Evolutionary conservation across 2,888 invertebrate genomes (phyloP), one percentile per base, ranked within the genome.

Genomic region (Drosophila mimica): DNA sequence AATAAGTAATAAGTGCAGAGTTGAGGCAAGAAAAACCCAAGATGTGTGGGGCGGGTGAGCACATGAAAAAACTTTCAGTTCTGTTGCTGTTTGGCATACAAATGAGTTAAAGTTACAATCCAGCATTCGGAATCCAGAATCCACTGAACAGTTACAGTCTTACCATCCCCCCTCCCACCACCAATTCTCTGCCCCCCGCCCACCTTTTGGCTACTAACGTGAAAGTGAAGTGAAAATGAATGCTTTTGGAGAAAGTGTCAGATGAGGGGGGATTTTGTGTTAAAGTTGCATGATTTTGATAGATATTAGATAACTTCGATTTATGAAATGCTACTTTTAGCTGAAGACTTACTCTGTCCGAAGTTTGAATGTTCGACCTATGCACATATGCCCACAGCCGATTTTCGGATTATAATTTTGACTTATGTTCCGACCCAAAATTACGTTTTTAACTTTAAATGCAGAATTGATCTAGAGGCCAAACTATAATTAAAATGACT

Each of bases 1-100:
- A 90, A 90, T 88, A 88, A 90, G 88, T 89, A 89, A 89, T 88
- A 89, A 90, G 90, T 89, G 87, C 89, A 73, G 78, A 78, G 75
- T 61, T 68, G 70, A 59, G 72, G 74, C 74, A 70, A 71, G 62
- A 69, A 71, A 74, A 76, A 61, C 80, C 74, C 53, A 36, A 17
- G 11, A 9, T 54, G 3, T 38, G 15, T n/a, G 46, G 25, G 0
- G 1, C 5, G 25, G 0, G 52, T 56, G 67, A 74, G 77, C 79
- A 78, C 76, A 88, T 74, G 82, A 74, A 81, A 79, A 81, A 90
- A 90, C 85, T 88, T 88, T 88, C 87, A 87, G 89, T 84, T 88
- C 67, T 66, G 49, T 70, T 81, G 80, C 79, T 90, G 88, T 76
- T 85, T 80, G 80, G 88, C 88, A 88, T 88, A 88, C 91, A 85